A percentile compares a stretch with the other conserved stretches of the same genome.
Evolutionary conservation across 2,797 vertebrate species (phyloP).

Genomic region (Anguilla megastoma): DNA sequence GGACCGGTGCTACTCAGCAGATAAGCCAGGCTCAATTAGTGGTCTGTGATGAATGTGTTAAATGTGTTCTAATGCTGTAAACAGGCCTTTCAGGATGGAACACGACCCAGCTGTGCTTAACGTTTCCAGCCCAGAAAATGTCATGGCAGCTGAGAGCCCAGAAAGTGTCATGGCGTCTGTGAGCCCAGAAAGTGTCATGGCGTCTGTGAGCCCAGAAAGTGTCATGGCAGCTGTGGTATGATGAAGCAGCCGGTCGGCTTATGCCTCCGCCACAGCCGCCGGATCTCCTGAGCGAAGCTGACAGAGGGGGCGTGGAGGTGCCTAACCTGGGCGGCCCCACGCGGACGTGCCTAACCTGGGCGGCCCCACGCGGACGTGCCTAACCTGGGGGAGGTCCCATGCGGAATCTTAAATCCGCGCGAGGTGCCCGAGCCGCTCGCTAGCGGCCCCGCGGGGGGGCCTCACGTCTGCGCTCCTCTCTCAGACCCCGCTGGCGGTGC

Average conservation of each 20-base stretch:
- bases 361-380: too few species aligned
- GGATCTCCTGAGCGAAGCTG: neutral
- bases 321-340: neutral
- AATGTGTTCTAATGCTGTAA: constrained; percentile 2
- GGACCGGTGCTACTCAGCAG: neutral
- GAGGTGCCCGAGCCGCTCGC: too few species aligned
- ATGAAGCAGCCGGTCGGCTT: neutral
- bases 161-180: too few species aligned
- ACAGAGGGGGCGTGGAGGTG: neutral
- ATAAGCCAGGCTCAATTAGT: neutral
- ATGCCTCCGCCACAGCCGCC: neutral
- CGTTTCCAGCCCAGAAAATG: neutral
- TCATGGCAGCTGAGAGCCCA: neutral
- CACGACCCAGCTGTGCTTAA: neutral
- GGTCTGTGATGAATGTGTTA: neutral
- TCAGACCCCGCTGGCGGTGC: too few species aligned
- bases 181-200: neutral
- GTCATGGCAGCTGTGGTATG: neutral
- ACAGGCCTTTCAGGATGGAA: neutral
- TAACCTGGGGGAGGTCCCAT: too few species aligned
- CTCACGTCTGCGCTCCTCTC: too few species aligned
- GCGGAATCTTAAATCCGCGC: too few species aligned
- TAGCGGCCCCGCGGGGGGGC: too few species aligned
- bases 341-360: too few species aligned
- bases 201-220: neutral